A percentile compares a stretch with the other conserved stretches of the same genome.
phyloP scores from a whole-genome alignment of 2,888 invertebrate species.

The Empis stercorea region DNA sequence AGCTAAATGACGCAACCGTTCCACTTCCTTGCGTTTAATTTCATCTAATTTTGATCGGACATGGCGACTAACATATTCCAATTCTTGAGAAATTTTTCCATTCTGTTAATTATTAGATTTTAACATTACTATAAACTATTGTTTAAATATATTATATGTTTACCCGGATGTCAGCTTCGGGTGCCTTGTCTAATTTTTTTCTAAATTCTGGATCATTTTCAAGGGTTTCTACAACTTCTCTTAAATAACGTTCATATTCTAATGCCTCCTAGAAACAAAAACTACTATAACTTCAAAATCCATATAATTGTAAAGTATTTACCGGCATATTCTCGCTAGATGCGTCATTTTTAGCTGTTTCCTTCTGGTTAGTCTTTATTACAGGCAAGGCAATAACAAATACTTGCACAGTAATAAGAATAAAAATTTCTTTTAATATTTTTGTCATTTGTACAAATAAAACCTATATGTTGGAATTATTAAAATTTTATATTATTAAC shows the following conservation, averaged over 20 bases:
- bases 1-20: slow-evolving; percentile 63
- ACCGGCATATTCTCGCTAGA: not conserved
- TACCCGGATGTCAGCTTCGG: slow-evolving; percentile 73
- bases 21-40: slow-evolving; percentile 77
- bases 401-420: not conserved
- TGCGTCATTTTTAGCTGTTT: too few species aligned
- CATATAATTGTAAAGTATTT: not conserved
- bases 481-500: too few species aligned
- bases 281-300: not conserved
- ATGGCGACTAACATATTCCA: slow-evolving; percentile 80
- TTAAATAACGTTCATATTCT: slow-evolving; percentile 71
- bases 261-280: slow-evolving; percentile 17
- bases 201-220: slow-evolving; percentile 81
- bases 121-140: not conserved
- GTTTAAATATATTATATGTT: slow-evolving; percentile 12
- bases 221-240: slow-evolving; percentile 77
- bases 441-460: too few species aligned
- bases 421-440: too few species aligned
- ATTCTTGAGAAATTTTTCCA: slow-evolving; percentile 81
- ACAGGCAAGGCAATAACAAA: slow-evolving; percentile 40
- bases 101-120: slow-evolving; percentile 42
- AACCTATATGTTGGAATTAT: too few species aligned
- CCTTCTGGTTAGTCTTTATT: slow-evolving; percentile 25
- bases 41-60: slow-evolving; percentile 82
- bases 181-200: slow-evolving; percentile 65